Evolutionary conservation across 1,140 invertebrate genomes (phyloP), one percentile per base, ranked within the genome.

Genomic region (Cephus cinctus): DNA sequence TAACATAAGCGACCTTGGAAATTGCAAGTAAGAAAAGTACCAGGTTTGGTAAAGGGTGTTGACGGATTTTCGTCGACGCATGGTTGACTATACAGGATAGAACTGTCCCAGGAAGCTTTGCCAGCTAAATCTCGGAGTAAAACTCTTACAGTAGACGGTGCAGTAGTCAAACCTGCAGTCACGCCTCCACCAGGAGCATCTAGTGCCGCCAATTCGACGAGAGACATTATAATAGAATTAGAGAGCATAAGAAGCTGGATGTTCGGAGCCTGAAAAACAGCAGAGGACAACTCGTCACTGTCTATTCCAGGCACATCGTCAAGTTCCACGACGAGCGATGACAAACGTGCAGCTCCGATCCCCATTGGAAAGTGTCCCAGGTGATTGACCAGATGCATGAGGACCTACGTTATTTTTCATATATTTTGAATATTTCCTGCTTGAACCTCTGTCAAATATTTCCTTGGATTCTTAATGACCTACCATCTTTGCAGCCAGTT

Each of bases 101-200:
- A 92, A 39, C 90, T 92, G 71, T 98, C 94, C 95, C 95, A 98
- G 54, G 90, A 94, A 39, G 91, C 90, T 77, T 97, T 98, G n/a
- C 96, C 95, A 36, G 90, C 88, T n/a, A 98, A 78, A 76, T 97
- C 94, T 21, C 96, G 80, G 36, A 98, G 75, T 8, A 98, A 79
- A 15, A 97, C 85, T 20, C 95, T 79, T 16, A 96, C 92, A 41
- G 83, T 77, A 20, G 80, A 83, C 16, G 78, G 78, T 5, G 81
- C 81, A 0, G 81, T 85, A 78, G 85, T 59, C 30, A 83, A 71
- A 55, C 83, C 87, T 3, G 87, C 86, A 1, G 90, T 92, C 14
- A 90, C 86, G n/a, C 88, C 89, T 18, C 89, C 90, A 4, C 89
- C 88, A 2, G 91, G 87, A 30, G 87, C 80, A 62, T 93, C 88